phyloP scores from a whole-genome alignment of 2,113 vertebrate species.

The Channa maculata region DNA sequence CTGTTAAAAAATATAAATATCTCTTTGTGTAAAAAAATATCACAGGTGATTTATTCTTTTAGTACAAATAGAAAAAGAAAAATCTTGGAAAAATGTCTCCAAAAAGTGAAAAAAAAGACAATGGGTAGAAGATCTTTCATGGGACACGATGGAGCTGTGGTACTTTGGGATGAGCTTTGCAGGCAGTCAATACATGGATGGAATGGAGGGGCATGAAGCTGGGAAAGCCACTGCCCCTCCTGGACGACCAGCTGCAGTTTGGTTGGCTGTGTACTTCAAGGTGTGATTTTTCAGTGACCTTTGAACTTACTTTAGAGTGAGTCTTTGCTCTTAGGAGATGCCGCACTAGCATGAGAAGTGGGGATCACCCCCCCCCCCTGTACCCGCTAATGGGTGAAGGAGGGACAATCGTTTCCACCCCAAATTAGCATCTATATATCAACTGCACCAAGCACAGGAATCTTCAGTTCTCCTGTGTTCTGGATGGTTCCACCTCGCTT shows the following conservation, averaged over 20 bases:
- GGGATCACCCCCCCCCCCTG: not conserved
- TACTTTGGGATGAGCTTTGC: slow-evolving; percentile 63
- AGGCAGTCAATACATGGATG: slow-evolving; percentile 24
- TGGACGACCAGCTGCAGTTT: slow-evolving; percentile 45
- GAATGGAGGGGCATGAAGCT: not conserved
- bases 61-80: slow-evolving; percentile 80
- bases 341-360: slow-evolving; percentile 17
- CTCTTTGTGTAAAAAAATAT: slow-evolving; percentile 86
- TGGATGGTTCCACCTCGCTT: slow-evolving; percentile 65
- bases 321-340: slow-evolving; percentile 37
- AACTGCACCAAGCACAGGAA: not conserved
- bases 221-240: not conserved
- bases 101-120: slow-evolving; percentile 43
- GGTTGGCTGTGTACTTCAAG: slow-evolving; percentile 48
- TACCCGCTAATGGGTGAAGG: not conserved
- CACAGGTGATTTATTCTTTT: slow-evolving; percentile 71
- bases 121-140: slow-evolving; percentile 32
- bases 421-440: slow-evolving; percentile 30
- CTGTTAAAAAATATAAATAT: slow-evolving; percentile 86
- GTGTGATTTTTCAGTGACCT: slow-evolving; percentile 52
- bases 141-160: slow-evolving; percentile 29
- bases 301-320: slow-evolving; percentile 41
- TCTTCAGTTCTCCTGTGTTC: slow-evolving; percentile 68
- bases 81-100: slow-evolving; percentile 70
- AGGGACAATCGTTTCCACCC: not conserved